A percentile compares a stretch with the other conserved stretches of the same genome.
These are phyloP conservation scores for Poecile montanus DNA, from an alignment of 2,797 vertebrate genomes.

Conservation along the genomic window DNA sequence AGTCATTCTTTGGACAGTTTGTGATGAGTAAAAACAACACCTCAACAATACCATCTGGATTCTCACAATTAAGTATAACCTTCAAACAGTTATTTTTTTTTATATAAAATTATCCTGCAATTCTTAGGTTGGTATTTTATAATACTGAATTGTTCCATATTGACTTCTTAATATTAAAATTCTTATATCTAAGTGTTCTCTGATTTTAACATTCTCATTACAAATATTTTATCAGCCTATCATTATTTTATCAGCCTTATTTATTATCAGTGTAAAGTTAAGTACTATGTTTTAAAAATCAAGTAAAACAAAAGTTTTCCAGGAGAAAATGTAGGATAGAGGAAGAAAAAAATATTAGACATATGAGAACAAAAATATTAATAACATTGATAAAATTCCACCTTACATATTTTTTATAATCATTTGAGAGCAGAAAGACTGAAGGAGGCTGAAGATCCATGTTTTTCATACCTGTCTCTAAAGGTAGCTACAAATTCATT, in stretches of 20 bases:
- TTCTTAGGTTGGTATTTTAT: not conserved
- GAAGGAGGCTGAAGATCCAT: not conserved
- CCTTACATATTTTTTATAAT: not conserved
- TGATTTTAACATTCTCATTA: not conserved
- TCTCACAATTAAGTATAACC: conserved; percentile 49
- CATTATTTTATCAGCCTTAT: not conserved
- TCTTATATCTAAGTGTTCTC: not conserved
- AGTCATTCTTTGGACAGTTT: conserved; percentile 18
- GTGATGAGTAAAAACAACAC: conserved; percentile 46
- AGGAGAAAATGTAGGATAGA: not conserved
- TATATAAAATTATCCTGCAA: not conserved
- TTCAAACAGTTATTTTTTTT: conserved; percentile 32
- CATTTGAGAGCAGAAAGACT: not conserved
- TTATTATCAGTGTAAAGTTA: not conserved
- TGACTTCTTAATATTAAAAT: not conserved
- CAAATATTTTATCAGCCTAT: not conserved
- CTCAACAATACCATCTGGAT: conserved; percentile 27
- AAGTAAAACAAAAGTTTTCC: not conserved
- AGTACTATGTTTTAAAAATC: not conserved
- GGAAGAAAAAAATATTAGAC: not conserved
- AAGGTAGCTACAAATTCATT: not conserved
- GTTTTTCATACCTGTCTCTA: not conserved
- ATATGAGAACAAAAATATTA: not conserved
- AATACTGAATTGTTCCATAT: not conserved
- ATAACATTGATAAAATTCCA: not conserved